A percentile compares a stretch with the other conserved stretches of the same genome.
These are phyloP conservation scores for Coremacera marginata DNA, from an alignment of 2,888 invertebrate genomes.

Conservation along the genomic window DNA sequence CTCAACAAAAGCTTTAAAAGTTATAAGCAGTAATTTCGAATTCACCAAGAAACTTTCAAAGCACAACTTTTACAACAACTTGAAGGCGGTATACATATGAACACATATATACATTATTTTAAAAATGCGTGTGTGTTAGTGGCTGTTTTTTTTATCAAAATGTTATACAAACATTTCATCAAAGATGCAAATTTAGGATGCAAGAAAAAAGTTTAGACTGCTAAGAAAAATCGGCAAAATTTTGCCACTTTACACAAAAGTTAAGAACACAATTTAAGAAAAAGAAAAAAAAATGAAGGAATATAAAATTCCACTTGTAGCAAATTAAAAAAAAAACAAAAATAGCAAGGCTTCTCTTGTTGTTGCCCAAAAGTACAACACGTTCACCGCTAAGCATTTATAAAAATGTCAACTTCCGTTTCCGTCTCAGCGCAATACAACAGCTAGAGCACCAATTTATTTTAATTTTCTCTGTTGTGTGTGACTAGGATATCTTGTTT, in stretches of 20 bases:
- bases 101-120: neutral
- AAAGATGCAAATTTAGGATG: neutral
- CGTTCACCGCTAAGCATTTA: neutral
- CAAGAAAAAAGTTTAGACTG: neutral
- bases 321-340: neutral
- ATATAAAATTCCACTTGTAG: neutral
- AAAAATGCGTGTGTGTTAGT: neutral
- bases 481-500: neutral
- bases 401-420: conserved; percentile 8
- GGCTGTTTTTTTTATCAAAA: neutral
- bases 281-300: neutral
- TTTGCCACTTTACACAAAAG: neutral
- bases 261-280: neutral
- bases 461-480: neutral
- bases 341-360: neutral
- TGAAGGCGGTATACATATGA: too few relatives aligned
- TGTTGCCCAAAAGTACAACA: neutral
- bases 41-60: neutral
- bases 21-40: neutral
- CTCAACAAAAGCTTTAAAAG: neutral
- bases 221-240: neutral
- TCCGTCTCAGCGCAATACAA: neutral
- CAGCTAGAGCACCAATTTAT: neutral
- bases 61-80: neutral
- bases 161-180: neutral